Evolutionary conservation across 2,797 vertebrate genomes (phyloP).

Genomic region (Eurystomus glaucurus): DNA sequence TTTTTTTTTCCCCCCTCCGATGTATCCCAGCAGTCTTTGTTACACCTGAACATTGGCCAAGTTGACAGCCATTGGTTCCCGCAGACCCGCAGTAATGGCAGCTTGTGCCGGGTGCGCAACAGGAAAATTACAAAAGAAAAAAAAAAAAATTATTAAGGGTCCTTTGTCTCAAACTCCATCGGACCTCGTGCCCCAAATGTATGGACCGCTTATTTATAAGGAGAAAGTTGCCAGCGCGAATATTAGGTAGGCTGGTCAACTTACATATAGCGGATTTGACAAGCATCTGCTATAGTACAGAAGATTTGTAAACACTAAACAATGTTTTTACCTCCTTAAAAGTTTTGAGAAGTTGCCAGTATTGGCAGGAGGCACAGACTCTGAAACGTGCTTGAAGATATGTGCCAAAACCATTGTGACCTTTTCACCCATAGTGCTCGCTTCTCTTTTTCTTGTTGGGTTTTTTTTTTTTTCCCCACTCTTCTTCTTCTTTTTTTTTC

Average conservation of each 20-base stretch:
- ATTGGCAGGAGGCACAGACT: constrained; percentile 85
- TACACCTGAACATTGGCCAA: constrained; percentile 78
- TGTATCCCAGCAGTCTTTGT: constrained; percentile 81
- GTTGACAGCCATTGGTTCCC: constrained; percentile 77
- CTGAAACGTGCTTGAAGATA: constrained; percentile 80
- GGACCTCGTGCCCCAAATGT: constrained; percentile 42
- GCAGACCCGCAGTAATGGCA: constrained; percentile 75
- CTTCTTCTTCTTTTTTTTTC: neutral
- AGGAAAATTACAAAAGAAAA: constrained; percentile 68
- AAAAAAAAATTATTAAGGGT: constrained; percentile 52
- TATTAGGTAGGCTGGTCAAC: constrained; percentile 81
- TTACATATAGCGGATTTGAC: constrained; percentile 77
- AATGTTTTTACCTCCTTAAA: constrained; percentile 87
- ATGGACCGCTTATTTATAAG: constrained; percentile 56
- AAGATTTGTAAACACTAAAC: constrained; percentile 86
- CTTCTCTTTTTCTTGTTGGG: constrained; percentile 43
- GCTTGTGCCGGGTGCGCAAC: constrained; percentile 67
- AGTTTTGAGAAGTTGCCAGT: constrained; percentile 88
- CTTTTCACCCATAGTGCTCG: constrained; percentile 76
- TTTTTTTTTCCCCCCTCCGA: neutral
- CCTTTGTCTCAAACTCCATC: constrained; percentile 77
- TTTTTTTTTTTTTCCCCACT: neutral
- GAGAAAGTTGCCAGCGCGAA: constrained; percentile 56
- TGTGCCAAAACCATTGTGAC: constrained; percentile 83
- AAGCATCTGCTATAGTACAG: constrained; percentile 82